A percentile compares a stretch with the other conserved stretches of the same genome.
Evolutionary conservation across 2,888 invertebrate species (phyloP).

Genomic region (Metalampra italica): DNA sequence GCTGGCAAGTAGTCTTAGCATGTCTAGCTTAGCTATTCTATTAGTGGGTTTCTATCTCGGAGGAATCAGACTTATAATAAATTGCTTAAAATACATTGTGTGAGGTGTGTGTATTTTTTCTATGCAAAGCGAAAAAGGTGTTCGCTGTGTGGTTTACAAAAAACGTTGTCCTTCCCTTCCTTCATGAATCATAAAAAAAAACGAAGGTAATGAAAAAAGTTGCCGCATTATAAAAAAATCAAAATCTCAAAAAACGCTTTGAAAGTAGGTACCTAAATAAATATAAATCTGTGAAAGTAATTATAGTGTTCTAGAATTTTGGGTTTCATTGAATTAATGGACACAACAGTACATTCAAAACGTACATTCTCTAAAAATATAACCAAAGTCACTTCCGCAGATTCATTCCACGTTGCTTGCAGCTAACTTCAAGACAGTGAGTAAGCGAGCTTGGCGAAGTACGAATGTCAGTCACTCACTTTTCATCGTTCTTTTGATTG

Average conservation of each 20-base stretch:
- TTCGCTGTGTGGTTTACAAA: no score
- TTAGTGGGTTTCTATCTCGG: no score
- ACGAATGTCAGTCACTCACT: conserved; percentile 77
- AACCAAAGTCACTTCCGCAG: conserved; percentile 18
- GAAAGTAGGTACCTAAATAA: not conserved
- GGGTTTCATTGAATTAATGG: not conserved
- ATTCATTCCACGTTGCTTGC: conserved; percentile 56
- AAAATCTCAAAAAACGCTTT: not conserved
- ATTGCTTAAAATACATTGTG: no score
- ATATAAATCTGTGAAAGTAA: not conserved
- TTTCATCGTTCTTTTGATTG: conserved; percentile 42
- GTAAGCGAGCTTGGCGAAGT: conserved; percentile 70
- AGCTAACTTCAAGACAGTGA: conserved; percentile 74
- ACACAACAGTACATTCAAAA: not conserved
- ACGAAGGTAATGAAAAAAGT: conserved; percentile 16
- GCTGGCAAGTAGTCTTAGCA: no score
- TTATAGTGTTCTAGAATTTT: no score
- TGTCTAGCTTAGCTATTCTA: no score
- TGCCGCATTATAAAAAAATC: conserved; percentile 6
- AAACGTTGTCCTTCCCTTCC: no score
- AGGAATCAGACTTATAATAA: no score
- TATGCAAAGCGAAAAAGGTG: no score
- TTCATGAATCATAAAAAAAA: no score
- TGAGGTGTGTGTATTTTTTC: no score
- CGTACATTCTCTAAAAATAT: conserved; percentile 6